Evolutionary conservation across 1,140 invertebrate genomes (phyloP).

Genomic region (Paraescarpia echinospica): DNA sequence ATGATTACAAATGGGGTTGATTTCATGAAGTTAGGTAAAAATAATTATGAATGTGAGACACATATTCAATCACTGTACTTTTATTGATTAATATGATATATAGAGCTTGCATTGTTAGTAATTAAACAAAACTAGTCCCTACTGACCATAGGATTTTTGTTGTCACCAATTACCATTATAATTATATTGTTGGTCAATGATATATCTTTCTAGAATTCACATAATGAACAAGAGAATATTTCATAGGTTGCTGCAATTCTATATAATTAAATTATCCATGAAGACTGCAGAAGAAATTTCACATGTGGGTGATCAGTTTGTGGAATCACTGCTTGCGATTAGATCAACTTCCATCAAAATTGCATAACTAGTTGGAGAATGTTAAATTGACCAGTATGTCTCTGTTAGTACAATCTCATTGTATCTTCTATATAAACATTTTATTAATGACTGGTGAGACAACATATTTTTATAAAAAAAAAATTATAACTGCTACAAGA

Average conservation of each 20-base stretch:
- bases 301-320: not conserved
- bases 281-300: not conserved
- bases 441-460: not conserved
- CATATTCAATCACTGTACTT: too few species aligned
- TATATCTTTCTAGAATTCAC: not conserved
- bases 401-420: not conserved
- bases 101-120: not conserved
- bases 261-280: slow-evolving; percentile 18
- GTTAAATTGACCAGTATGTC: not conserved
- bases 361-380: not conserved
- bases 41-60: too few species aligned
- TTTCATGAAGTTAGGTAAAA: too few species aligned
- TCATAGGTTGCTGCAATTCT: not conserved
- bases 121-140: too few species aligned
- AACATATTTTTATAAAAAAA: not conserved
- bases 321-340: not conserved
- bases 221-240: slow-evolving; percentile 5
- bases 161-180: too few species aligned
- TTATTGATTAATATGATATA: not conserved
- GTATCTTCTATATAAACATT: not conserved
- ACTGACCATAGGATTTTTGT: too few species aligned
- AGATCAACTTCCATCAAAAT: not conserved
- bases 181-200: not conserved
- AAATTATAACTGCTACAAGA: not conserved
- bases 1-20: not conserved